Evolutionary conservation across 2,888 invertebrate species (phyloP), one percentile per base, ranked within the genome.

Genomic region (Ormyrus nitidulus): DNA sequence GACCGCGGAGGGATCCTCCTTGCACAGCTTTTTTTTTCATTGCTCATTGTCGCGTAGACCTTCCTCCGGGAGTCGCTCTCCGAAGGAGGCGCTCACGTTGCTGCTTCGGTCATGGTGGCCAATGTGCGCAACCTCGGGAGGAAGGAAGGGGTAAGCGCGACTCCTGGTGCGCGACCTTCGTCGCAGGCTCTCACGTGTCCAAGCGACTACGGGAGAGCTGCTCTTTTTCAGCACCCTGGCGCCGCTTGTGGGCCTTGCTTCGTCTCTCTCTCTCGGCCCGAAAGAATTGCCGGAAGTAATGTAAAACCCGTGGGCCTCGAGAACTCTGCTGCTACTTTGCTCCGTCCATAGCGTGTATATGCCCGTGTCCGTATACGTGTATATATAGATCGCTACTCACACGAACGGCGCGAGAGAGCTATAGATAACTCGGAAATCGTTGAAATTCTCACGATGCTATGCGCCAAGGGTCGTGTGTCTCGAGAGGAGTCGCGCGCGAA

Each of bases 211-310:
- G 65, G 56, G n/a, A 10, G 6, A 19, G 70, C 19, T 19, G 19
- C 19, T 19, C 19, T 19, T 19, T 19, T 19, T 19, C 19, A 19
- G 2, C 19, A 19, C 19, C 19, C 53, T 69, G 48, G 69, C 46
- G 69, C 62, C 65, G 49, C 59, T 53, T 1, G 19, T 19, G 19
- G 54, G 34, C 19, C 66, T 56, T 59, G 62, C 11, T 58, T 10
- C 5, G 13, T 56, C 6, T 56, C 53, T 69, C 53, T 69, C 9
- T 19, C 8, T 44, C 13, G 51, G 51, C 65, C 48, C n/a, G 65
- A 10, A 9, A 82, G 85, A 86, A 86, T 87, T 86, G 89, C 91
- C 91, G 91, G 91, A 91, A 91, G 89, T 90, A 91, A 90, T 90
- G 91, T 90, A 88, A 89, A 86, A 86, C 56, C 84, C 85, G 84